phyloP scores from a whole-genome alignment of 2,113 vertebrate species.

The Chunga burmeisteri region DNA sequence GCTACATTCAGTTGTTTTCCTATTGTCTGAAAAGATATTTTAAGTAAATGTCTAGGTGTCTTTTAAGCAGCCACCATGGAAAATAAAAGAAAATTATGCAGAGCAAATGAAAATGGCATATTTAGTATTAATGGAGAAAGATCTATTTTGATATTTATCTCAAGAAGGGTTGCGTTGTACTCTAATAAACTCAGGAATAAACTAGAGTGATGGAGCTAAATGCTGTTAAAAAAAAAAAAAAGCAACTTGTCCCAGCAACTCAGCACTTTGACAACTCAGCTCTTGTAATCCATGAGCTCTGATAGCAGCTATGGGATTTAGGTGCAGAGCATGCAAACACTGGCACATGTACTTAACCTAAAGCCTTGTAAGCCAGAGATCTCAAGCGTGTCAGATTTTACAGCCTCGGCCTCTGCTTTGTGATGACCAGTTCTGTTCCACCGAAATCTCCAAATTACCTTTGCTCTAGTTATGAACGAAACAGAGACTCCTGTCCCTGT shows the following conservation, averaged over 20 bases:
- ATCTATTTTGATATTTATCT: not conserved
- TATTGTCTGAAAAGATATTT: not conserved
- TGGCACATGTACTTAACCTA: not conserved
- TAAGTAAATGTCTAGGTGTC: not conserved
- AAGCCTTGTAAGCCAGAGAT: not conserved
- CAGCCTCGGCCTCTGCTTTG: not conserved
- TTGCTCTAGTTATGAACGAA: not conserved
- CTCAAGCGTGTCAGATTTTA: not conserved
- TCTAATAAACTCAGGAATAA: not conserved
- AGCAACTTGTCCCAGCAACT: not conserved
- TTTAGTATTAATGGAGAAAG: not conserved
- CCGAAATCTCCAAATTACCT: not conserved
- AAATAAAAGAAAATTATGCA: not conserved
- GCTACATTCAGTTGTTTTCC: not conserved
- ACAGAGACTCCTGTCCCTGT: not conserved
- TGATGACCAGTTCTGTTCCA: constrained; percentile 12
- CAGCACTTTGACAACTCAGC: not conserved
- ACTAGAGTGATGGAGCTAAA: not conserved
- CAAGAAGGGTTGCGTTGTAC: not conserved
- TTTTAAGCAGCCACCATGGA: not conserved
- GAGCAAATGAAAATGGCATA: not conserved
- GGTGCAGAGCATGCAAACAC: not conserved
- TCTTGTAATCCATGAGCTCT: not conserved
- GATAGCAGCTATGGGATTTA: not conserved
- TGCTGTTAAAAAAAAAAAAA: not conserved